Evolutionary conservation across 2,888 invertebrate species (phyloP).

Genomic region (Alloplasta piceator): DNA sequence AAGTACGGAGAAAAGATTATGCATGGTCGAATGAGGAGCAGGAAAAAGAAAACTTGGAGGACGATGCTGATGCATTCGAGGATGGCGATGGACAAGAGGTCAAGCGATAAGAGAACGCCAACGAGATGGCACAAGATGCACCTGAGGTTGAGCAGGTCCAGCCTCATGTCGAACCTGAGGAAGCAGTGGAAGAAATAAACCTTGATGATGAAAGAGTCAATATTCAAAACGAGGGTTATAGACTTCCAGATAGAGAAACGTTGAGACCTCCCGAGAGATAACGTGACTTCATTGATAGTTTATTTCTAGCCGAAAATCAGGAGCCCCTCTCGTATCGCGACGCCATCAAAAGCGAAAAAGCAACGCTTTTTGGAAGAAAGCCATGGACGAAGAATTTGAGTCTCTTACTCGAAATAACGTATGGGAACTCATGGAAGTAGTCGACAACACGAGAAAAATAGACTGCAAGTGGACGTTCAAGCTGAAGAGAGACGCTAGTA

Average conservation of each 20-base stretch:
- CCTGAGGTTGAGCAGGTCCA: not conserved
- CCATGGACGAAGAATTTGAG: conserved; percentile 9
- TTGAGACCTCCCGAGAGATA: conserved; percentile 24
- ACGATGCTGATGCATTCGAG: not conserved
- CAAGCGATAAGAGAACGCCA: not conserved
- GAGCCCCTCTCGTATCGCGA: conserved; percentile 34
- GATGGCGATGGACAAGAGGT: not conserved
- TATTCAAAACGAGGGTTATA: conserved; percentile 6
- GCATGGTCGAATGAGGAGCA: conserved; percentile 5
- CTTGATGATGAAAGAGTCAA: conserved; percentile 1
- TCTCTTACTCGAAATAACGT: conserved; percentile 16
- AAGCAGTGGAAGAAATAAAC: conserved; percentile 2
- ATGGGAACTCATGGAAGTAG: conserved; percentile 22
- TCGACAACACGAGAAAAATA: too few species aligned
- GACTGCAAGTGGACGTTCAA: too few species aligned
- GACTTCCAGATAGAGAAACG: conserved; percentile 20
- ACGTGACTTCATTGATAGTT: conserved; percentile 11
- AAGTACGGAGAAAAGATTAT: conserved; percentile 2
- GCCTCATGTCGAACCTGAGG: not conserved
- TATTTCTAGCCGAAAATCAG: conserved; percentile 28
- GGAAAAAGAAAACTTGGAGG: conserved; percentile 14
- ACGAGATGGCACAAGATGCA: conserved; percentile 2
- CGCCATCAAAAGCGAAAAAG: conserved; percentile 1
- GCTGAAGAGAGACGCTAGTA: too few species aligned
- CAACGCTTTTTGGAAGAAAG: conserved; percentile 9